Percentiles rank a stretch among this genome's conserved stretches.
Conservation (phyloP, 2,113 vertebrate genomes). For the Oceanites oceanicus region DNA sequence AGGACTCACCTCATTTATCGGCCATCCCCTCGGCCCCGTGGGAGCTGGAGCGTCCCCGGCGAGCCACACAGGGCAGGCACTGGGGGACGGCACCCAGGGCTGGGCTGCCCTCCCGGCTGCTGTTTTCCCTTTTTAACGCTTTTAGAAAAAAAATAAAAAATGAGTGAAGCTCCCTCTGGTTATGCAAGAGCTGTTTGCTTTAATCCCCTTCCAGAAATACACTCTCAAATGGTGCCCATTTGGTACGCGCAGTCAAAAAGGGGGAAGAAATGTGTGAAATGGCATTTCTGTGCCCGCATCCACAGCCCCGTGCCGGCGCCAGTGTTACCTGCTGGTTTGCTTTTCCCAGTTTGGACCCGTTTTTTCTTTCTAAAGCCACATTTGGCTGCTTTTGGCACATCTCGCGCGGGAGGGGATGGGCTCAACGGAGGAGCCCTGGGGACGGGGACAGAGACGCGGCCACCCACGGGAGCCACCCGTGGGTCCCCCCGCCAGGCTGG, state of each 20-base stretch:
- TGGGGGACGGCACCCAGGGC: not conserved
- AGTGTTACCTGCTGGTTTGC: not conserved
- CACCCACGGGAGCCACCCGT: too few species aligned
- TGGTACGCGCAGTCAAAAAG: not conserved
- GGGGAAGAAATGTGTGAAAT: not conserved
- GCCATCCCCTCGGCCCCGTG: not conserved
- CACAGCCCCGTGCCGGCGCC: not conserved
- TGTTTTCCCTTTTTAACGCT: not conserved
- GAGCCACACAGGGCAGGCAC: not conserved
- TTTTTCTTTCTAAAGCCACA: not conserved
- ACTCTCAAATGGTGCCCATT: accelerated
- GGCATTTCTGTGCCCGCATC: not conserved
- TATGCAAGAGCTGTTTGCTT: not conserved
- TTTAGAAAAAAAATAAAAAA: not conserved
- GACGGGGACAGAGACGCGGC: not conserved
- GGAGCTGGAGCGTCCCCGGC: accelerated
- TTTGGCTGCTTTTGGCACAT: not conserved
- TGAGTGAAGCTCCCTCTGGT: not conserved
- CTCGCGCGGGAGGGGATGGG: accelerated
- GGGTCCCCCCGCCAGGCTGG: not conserved
- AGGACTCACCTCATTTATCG: not conserved
- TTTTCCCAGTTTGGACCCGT: not conserved
- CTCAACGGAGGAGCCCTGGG: accelerated
- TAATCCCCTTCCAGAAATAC: not conserved
- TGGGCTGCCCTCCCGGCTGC: not conserved